Evolutionary conservation across 2,888 invertebrate species (phyloP), one percentile per base, ranked within the genome.

Genomic region (Trachelus iudaicus): DNA sequence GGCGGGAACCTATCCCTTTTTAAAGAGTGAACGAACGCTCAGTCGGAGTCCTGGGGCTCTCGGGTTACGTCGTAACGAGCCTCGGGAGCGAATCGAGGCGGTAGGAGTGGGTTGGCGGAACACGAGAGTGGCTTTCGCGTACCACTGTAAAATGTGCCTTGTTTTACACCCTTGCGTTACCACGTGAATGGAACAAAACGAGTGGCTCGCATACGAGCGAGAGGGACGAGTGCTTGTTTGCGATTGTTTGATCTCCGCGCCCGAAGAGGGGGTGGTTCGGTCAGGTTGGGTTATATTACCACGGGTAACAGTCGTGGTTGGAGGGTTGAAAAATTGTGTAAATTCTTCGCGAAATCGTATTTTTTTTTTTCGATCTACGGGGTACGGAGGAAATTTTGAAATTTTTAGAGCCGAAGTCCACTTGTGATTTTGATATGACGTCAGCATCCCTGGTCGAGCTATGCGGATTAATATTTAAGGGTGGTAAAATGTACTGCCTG

Each of bases 161-260:
- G 76, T 82, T 86, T 86, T 84, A 73, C 80, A 84, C 69, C 76
- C 80, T 69, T 75, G 73, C 75, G 69, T 75, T 75, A 74, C 34
- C 56, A 68, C 68, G 76, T 77, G 78, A 80, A 80, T 74, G 77
- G 40, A 74, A 78, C 77, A 78, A 77, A 78, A 78, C 80, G 76
- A 69, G 73, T 76, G 40, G 69, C 69, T 35, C 71, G 77, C 69
- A 30, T 68, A 35, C 31, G 31, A 23, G 40, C 56, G 34, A 34
- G 68, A 0, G 37, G 73, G 40, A 76, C 2, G 75, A 13, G 34
- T 11, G n/a, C 31, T 34, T 35, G 31, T 35, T 75, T 23, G 77
- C 30, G 37, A 75, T 77, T 69, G 77, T 77, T 13, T 34, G 71
- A 31, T 34, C 78, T 40, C 33, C 68, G 76, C 75, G 71, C 33